A percentile compares a stretch with the other conserved stretches of the same genome.
These are phyloP conservation scores for Caenorhabditis inopinata DNA, from an alignment of 1,140 invertebrate species.

Conservation along the genomic window DNA sequence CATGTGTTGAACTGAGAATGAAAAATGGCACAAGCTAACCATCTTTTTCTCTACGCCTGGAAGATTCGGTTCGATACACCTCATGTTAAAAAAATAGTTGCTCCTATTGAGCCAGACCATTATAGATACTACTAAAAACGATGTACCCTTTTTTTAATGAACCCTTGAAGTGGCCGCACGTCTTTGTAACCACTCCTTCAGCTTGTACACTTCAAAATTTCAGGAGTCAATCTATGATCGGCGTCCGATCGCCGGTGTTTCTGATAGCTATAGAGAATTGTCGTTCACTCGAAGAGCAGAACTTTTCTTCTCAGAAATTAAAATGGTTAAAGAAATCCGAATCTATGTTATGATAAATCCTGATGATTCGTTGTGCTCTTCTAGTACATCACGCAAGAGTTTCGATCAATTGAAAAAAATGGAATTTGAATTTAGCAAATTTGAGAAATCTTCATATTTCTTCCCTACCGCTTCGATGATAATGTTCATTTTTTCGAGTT, in stretches of 20 bases:
- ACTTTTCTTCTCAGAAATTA: neutral
- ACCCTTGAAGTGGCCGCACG: too few species aligned
- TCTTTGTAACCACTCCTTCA: too few species aligned
- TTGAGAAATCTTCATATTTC: neutral
- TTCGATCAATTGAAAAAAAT: neutral
- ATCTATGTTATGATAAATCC: neutral
- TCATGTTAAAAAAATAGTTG: too few species aligned
- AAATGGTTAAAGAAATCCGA: neutral
- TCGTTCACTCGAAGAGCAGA: neutral
- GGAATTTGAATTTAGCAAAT: neutral
- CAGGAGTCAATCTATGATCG: conserved; percentile 8
- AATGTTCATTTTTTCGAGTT: neutral
- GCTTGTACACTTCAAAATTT: neutral
- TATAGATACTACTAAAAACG: too few species aligned
- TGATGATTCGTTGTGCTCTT: neutral
- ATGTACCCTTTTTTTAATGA: too few species aligned
- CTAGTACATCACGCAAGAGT: neutral
- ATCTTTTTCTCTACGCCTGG: too few species aligned
- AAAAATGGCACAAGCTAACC: too few species aligned
- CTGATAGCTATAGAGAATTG: neutral
- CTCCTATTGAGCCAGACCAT: too few species aligned
- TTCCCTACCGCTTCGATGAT: neutral
- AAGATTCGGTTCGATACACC: too few species aligned
- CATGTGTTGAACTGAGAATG: too few species aligned
- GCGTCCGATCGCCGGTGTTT: neutral